Percentiles rank a stretch among this genome's conserved stretches.
Evolutionary conservation across 2,888 invertebrate species (phyloP).

Genomic region (Cancer borealis): DNA sequence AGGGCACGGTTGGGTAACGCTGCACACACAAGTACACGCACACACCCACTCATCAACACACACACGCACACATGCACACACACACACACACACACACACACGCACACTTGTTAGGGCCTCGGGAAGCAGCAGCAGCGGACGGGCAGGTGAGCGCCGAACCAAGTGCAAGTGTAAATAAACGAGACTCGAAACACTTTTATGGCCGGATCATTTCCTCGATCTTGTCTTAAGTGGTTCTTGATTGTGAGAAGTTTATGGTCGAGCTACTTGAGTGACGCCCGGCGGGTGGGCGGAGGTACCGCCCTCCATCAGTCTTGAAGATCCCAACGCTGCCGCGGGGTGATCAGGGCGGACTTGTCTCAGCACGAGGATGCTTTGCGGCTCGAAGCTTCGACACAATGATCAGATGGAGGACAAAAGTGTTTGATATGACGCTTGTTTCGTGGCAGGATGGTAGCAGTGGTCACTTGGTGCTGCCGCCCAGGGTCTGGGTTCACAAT

Average conservation of each 20-base stretch:
- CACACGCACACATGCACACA: background rate
- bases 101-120: background rate
- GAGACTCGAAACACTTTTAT: conserved; percentile 31
- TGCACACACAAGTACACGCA: background rate
- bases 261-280: conserved; percentile 11
- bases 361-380: background rate
- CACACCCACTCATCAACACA: background rate
- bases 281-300: conserved; percentile 2
- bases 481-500: background rate
- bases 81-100: conserved; percentile 8
- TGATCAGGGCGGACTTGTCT: background rate
- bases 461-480: conserved; percentile 3
- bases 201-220: conserved; percentile 50
- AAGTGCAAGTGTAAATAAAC: background rate
- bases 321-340: background rate
- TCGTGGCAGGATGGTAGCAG: background rate
- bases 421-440: background rate
- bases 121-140: background rate
- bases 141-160: conserved; percentile 27
- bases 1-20: background rate
- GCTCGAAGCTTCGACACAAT: background rate
- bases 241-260: background rate
- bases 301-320: background rate
- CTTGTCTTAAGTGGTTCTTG: background rate
- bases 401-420: background rate